Conservation (phyloP, 2,113 vertebrate genomes). For the Grus americana region DNA sequence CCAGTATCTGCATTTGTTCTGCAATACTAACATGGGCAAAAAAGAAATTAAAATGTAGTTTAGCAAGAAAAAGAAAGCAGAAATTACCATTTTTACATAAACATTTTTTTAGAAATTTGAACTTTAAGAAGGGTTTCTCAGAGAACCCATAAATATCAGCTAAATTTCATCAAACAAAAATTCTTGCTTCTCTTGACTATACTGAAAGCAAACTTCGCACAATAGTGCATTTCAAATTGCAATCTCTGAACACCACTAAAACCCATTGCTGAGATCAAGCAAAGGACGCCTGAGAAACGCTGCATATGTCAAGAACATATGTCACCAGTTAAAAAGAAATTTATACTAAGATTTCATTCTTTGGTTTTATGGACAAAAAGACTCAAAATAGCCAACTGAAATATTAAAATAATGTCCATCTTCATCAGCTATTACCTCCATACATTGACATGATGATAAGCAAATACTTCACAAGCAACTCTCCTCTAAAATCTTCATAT, state of each 20-base stretch:
- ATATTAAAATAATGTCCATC: not conserved
- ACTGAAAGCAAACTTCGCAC: not conserved
- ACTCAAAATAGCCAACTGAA: not conserved
- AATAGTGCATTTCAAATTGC: not conserved
- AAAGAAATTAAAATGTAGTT: not conserved
- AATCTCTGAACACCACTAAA: not conserved
- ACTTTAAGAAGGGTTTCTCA: not conserved
- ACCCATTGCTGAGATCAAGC: not conserved
- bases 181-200: not conserved
- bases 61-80: not conserved
- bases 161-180: not conserved
- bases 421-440: not conserved
- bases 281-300: not conserved
- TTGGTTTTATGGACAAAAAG: not conserved
- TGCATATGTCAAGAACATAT: not conserved
- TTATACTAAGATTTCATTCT: not conserved
- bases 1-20: slow-evolving; percentile 3
- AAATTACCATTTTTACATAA: not conserved
- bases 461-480: not conserved
- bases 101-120: not conserved
- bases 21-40: not conserved
- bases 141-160: not conserved
- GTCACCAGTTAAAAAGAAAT: not conserved
- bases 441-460: not conserved
- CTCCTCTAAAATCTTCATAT: not conserved